phyloP scores from a whole-genome alignment of 92 coral and sea anemone genomes.

The Porites rus region DNA sequence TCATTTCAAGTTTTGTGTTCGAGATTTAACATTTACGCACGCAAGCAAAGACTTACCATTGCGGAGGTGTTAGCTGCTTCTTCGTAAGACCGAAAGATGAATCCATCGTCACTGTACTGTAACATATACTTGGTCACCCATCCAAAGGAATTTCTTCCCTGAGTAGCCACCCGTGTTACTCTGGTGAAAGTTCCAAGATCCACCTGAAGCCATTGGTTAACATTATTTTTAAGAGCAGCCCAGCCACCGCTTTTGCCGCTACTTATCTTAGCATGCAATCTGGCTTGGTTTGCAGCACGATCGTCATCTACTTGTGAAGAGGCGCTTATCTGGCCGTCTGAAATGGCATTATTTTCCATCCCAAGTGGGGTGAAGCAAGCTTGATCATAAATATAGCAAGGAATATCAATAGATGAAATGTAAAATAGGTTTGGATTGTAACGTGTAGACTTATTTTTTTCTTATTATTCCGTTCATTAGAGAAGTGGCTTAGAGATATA shows the following conservation, averaged over 20 bases:
- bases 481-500: too few relatives aligned
- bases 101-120: constrained; percentile 19
- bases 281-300: constrained; percentile 4
- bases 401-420: too few relatives aligned
- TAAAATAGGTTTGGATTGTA: too few relatives aligned
- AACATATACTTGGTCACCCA: constrained; percentile 6
- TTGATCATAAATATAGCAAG: neutral
- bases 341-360: constrained; percentile 11
- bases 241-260: constrained; percentile 6
- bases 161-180: constrained; percentile 1
- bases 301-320: constrained; percentile 21
- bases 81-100: neutral
- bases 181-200: constrained; percentile 4
- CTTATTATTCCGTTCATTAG: too few relatives aligned
- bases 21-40: neutral
- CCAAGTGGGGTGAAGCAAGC: constrained; percentile 29
- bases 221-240: constrained; percentile 15
- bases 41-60: neutral
- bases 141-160: constrained; percentile 11
- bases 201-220: constrained; percentile 29
- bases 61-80: constrained; percentile 9
- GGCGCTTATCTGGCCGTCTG: constrained; percentile 6
- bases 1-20: neutral
- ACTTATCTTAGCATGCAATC: neutral
- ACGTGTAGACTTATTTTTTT: too few relatives aligned